These are phyloP conservation scores for Pararge aegeria DNA, from an alignment of 1,140 invertebrate genomes.

Conservation along the genomic window DNA sequence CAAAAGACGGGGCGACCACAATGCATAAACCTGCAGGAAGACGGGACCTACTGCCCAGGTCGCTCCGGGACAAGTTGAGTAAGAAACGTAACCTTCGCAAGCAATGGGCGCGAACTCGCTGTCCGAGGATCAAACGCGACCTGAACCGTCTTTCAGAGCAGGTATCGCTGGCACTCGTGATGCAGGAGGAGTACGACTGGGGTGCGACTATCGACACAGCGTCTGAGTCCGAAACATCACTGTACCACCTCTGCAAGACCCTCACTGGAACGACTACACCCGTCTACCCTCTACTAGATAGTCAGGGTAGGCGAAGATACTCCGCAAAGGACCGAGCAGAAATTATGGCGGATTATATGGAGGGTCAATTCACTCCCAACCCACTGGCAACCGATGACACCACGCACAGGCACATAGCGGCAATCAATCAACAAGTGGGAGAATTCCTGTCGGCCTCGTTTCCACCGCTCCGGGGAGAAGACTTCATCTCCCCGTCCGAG, in stretches of 20 bases:
- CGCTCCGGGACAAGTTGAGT: background rate
- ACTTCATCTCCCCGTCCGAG: conserved; percentile 14
- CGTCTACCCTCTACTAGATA: background rate
- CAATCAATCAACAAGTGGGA: background rate
- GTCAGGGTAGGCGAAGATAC: background rate
- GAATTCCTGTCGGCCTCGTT: background rate
- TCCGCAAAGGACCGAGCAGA: background rate
- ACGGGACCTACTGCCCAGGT: no score
- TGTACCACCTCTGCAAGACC: background rate
- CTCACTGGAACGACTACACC: background rate
- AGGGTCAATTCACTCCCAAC: background rate
- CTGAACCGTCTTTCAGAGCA: background rate
- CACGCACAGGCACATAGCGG: no score
- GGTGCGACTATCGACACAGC: background rate
- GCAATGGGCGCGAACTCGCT: background rate
- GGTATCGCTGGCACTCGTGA: background rate
- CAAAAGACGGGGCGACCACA: background rate
- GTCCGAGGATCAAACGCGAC: background rate
- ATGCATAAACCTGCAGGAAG: no score
- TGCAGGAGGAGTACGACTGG: background rate
- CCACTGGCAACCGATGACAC: no score
- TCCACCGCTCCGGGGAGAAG: background rate
- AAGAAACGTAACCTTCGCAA: background rate
- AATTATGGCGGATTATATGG: background rate
- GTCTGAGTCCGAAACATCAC: background rate